phyloP scores from a whole-genome alignment of 2,888 invertebrate genomes.

The Agrilus cyanescens region DNA sequence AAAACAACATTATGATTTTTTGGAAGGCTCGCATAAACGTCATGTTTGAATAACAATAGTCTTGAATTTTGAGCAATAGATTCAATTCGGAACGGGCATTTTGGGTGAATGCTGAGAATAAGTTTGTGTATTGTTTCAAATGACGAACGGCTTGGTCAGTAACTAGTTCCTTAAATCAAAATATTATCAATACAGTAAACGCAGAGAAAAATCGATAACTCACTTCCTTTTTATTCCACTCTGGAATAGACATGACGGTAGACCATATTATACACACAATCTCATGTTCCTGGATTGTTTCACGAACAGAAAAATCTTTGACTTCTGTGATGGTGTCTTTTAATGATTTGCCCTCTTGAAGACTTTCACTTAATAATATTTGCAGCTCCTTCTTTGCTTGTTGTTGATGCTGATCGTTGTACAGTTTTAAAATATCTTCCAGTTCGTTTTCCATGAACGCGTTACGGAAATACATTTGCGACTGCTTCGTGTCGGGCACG shows the following conservation, averaged over 20 bases:
- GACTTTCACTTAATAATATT: slow-evolving; percentile 64
- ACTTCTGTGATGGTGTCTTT: slow-evolving; percentile 78
- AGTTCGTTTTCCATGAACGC: slow-evolving; percentile 37
- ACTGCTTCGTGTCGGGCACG: slow-evolving; percentile 87
- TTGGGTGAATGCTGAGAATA: slow-evolving; percentile 79
- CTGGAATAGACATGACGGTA: slow-evolving; percentile 88
- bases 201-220: slow-evolving; percentile 3
- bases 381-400: slow-evolving; percentile 71
- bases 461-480: slow-evolving; percentile 73
- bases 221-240: slow-evolving; percentile 95
- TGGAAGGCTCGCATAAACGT: slow-evolving; percentile 98
- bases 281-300: slow-evolving; percentile 83
- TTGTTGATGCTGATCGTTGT: slow-evolving; percentile 75
- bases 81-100: slow-evolving; percentile 79
- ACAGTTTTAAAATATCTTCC: slow-evolving; percentile 50
- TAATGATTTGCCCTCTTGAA: slow-evolving; percentile 75
- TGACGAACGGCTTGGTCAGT: slow-evolving; percentile 92
- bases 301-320: slow-evolving; percentile 72
- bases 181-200: slow-evolving; percentile 8
- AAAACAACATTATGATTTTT: slow-evolving; percentile 91
- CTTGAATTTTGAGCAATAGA: slow-evolving; percentile 85
- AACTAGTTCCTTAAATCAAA: slow-evolving; percentile 55
- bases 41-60: slow-evolving; percentile 98
- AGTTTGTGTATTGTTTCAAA: slow-evolving; percentile 71
- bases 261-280: slow-evolving; percentile 61